phyloP scores from a whole-genome alignment of 2,888 invertebrate species.

The Sclerodermus sp. region DNA sequence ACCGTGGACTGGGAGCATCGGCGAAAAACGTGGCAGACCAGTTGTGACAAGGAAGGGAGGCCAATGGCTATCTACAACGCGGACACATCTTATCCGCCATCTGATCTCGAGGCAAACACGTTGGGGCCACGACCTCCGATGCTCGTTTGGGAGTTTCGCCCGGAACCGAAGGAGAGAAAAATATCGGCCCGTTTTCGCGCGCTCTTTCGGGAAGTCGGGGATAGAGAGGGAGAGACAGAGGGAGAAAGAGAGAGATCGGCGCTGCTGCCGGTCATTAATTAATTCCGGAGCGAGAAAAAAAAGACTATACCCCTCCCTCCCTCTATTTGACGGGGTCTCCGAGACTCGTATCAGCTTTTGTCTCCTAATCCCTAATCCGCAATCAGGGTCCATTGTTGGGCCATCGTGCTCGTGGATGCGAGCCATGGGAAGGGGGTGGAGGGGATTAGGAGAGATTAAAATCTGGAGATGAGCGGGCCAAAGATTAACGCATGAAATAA shows the following conservation, averaged over 20 bases:
- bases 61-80: constrained; percentile 45
- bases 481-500: too few species aligned
- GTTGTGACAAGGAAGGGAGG: constrained; percentile 32
- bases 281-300: neutral
- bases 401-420: constrained; percentile 29
- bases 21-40: constrained; percentile 35
- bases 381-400: constrained; percentile 53
- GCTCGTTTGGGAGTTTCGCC: constrained; percentile 11
- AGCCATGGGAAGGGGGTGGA: constrained; percentile 21
- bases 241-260: neutral
- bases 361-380: constrained; percentile 52
- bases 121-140: constrained; percentile 39
- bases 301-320: neutral
- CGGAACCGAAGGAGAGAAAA: neutral
- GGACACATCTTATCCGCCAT: constrained; percentile 51
- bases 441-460: constrained; percentile 46
- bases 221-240: neutral
- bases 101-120: constrained; percentile 42
- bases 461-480: constrained; percentile 19
- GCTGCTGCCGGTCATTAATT: neutral
- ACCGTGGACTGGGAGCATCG: constrained; percentile 21
- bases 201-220: neutral
- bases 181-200: neutral
- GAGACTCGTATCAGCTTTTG: constrained; percentile 33
- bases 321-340: too few species aligned